Evolutionary conservation across 2,888 invertebrate genomes (phyloP), one percentile per base, ranked within the genome.

Genomic region (Empis stercorea): DNA sequence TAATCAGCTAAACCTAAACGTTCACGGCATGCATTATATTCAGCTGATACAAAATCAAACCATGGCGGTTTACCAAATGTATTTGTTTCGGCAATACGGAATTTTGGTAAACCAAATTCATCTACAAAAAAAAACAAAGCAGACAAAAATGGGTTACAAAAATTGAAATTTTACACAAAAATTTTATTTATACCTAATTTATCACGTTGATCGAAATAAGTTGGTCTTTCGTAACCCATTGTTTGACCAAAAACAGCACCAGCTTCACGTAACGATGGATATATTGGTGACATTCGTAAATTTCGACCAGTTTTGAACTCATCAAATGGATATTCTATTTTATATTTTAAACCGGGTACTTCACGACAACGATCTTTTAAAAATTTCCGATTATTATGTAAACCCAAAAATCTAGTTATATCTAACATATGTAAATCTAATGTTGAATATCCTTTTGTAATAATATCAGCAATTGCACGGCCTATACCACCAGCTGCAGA

Each of bases 191-290:
- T 53, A 74, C 73, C 72, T 46, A 64, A 60, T 47, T 69, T 68
- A 45, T 71, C 68, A 13, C 70, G 64, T 23, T 71, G 69, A 57
- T 88, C 84, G 63, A 95, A 97, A 81, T 88, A 96, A 32, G 87
- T 80, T 0, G 96, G 94, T 52, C 96, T 73, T 66, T 97, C 97
- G 65, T 96, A 97, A 0, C 96, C 96, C 93, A 96, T 96, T 27
- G 91, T 88, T 66, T 96, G 95, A 0, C 93, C 92, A 64, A 97
- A 97, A 7, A 93, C 86, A 1, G 93, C 97, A 0, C 95, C 95
- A 10, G 85, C 87, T 62, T 88, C 88, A 53, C 86, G 78, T 14
- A 96, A 71, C 49, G 89, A 85, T 0, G 94, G 89, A 72, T 93
- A 95, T 52, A 97, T 87, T 0, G 96, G 95, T 0, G 95, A 95